Evolutionary conservation across 1,140 invertebrate genomes (phyloP), one percentile per base, ranked within the genome.

Genomic region (Neuroterus valhalla): DNA sequence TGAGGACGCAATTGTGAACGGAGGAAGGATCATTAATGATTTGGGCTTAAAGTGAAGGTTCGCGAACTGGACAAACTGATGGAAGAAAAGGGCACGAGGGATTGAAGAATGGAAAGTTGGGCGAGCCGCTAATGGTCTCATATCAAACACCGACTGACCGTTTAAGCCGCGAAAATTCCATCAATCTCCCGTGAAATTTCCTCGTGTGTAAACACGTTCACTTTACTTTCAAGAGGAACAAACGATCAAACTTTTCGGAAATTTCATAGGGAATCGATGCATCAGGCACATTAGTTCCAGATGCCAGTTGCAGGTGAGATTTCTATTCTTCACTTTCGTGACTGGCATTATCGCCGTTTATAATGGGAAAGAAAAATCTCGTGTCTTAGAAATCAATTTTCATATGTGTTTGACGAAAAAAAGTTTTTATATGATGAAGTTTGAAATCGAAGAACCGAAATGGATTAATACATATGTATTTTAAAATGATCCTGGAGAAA

Each of bases 151-250:
- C 73, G 76, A 31, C 81, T 77, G 78, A 82, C 81, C 86, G 75
- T 86, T 88, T 87, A 84, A 84, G 75, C 66, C 70, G 74, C 77
- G 67, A 68, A 81, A 80, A 82, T 82, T 81, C 82, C 71, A 88
- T 88, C 83, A 84, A 89, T 89, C 86, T 88, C 83, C 80, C 72
- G 74, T 79, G 70, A 81, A 83, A 85, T 82, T 84, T 83, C 79
- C 79, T 82, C 84, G 77, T 81, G 81, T 85, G 84, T 88, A 86
- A 87, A 88, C 84, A 88, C 78, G 75, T 83, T 62, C 23, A 70
- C 75, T 72, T 76, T 52, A 73, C 71, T 78, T 80, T 79, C 52
- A 73, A 31, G 76, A 74, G 73, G 78, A 81, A 77, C 75, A 81
- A 79, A 76, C 71, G 71, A 75, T 79, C 73, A 75, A 72, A 81